Conservation (phyloP, 2,797 vertebrate species). For the Acanthornis magna region DNA sequence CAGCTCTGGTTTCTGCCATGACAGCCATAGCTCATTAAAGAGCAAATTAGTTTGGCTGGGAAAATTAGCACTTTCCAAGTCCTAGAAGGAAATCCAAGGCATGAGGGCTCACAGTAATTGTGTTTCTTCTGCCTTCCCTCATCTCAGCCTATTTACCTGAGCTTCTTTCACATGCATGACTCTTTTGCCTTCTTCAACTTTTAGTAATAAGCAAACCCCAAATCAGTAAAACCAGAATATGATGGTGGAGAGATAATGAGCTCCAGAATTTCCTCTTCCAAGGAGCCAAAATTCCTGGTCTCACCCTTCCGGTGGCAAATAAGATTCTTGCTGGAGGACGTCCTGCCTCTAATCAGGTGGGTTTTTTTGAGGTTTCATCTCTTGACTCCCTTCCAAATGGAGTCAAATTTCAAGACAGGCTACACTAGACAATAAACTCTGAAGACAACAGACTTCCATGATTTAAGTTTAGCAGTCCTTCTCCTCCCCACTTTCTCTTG, state of each 20-base stretch:
- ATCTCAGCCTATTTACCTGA: not conserved
- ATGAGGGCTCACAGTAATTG: not conserved
- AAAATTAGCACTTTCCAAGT: not conserved
- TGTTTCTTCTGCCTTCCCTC: not conserved
- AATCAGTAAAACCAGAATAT: slow-evolving; percentile 5
- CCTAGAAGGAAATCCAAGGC: not conserved
- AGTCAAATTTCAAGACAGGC: slow-evolving; percentile 27
- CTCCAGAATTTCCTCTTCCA: slow-evolving; percentile 33
- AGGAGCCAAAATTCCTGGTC: slow-evolving; percentile 39
- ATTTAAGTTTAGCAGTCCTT: slow-evolving; percentile 2
- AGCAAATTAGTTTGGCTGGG: not conserved
- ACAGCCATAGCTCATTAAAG: not conserved
- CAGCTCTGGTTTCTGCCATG: not conserved
- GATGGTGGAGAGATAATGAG: slow-evolving; percentile 26
- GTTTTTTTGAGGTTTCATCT: slow-evolving; percentile 41
- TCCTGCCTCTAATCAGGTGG: slow-evolving; percentile 26
- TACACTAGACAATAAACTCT: not conserved
- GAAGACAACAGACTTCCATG: not conserved
- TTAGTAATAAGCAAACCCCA: slow-evolving; percentile 7
- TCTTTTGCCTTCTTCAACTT: not conserved
- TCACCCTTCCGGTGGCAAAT: slow-evolving; percentile 37
- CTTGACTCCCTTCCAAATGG: slow-evolving; percentile 14
- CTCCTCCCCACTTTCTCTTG: slow-evolving; percentile 12
- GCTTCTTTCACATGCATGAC: not conserved
- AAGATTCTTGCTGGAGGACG: slow-evolving; percentile 36